phyloP scores from a whole-genome alignment of 2,888 invertebrate species.

The Eupithecia dodoneata region DNA sequence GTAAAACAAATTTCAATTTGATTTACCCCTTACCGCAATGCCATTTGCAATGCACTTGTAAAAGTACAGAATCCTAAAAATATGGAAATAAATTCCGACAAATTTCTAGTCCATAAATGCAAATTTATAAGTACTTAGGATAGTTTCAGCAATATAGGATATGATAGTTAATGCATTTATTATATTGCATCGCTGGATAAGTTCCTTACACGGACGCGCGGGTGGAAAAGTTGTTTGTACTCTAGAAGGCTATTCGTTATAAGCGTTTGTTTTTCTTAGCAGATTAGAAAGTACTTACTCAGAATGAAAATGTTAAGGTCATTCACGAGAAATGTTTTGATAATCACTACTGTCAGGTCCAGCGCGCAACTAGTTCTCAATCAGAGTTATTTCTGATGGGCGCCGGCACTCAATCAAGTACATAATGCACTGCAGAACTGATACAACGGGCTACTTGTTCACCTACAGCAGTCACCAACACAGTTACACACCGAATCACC shows the following conservation, averaged over 20 bases:
- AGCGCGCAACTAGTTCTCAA: conserved; percentile 37
- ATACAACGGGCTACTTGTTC: conserved; percentile 56
- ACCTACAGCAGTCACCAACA: conserved; percentile 59
- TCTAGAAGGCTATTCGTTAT: background rate
- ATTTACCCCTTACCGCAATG: background rate
- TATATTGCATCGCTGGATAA: background rate
- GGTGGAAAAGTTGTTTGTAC: conserved; percentile 12
- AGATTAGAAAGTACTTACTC: conserved; percentile 48
- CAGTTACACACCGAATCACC: conserved; percentile 64
- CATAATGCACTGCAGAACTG: conserved; percentile 51
- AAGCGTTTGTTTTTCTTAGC: background rate
- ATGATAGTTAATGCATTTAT: background rate
- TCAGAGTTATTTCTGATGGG: conserved; percentile 37
- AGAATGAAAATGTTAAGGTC: conserved; percentile 41
- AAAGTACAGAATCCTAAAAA: background rate
- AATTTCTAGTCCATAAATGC: background rate
- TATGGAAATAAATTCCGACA: background rate
- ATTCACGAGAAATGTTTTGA: conserved; percentile 45
- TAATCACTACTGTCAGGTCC: conserved; percentile 35
- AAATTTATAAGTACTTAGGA: background rate
- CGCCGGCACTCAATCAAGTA: conserved; percentile 52
- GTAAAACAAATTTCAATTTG: background rate
- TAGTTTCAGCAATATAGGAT: background rate
- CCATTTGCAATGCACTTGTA: background rate
- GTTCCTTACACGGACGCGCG: background rate